Evolutionary conservation across 2,888 invertebrate genomes (phyloP), one percentile per base, ranked within the genome.

Genomic region (Belgica antarctica): DNA sequence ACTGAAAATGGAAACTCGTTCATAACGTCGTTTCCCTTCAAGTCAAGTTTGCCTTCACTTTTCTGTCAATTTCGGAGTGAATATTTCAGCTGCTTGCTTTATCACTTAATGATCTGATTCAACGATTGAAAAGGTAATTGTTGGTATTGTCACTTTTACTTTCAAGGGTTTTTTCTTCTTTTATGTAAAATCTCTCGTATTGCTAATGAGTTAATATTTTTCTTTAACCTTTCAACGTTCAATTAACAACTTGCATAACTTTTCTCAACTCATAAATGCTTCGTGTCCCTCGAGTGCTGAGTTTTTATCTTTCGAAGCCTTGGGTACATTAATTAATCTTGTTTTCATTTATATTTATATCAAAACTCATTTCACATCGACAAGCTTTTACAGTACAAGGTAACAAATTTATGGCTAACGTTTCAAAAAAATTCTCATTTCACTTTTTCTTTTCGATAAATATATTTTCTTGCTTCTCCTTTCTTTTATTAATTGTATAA

Each of bases 291-390:
- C 22, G 17, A 5, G 22, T 52, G 22, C 22, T 22, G 22, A 52
- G 22, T 52, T 22, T 19, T 41, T 41, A 4, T 41, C 31, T 31
- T 41, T 52, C 52, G 22, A 52, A 52, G 7, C 52, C 22, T 52
- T 8, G 52, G 52, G 52, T 52, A 52, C 52, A 52, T 52, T 22
- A 52, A 52, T 17, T 52, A 12, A 17, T 52, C 12, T 12, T 41
- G 3, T 12, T n/a, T n/a, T n/a, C n/a, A 25, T 15, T 59, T 61
- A 15, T 61, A 19, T 62, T 31, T 31, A 34, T 62, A 62, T 62
- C 62, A 62, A 62, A 62, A 62, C 27, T 62, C 12, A 22, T 31
- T 62, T 62, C 62, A 62, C 62, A 62, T 62, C 62, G 34, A 62
- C 28, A 62, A 62, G 41, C 34, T 15, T 52, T 52, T 52, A 52